phyloP scores from a whole-genome alignment of 2,888 invertebrate species.

The Minunthozetes semirufus region DNA sequence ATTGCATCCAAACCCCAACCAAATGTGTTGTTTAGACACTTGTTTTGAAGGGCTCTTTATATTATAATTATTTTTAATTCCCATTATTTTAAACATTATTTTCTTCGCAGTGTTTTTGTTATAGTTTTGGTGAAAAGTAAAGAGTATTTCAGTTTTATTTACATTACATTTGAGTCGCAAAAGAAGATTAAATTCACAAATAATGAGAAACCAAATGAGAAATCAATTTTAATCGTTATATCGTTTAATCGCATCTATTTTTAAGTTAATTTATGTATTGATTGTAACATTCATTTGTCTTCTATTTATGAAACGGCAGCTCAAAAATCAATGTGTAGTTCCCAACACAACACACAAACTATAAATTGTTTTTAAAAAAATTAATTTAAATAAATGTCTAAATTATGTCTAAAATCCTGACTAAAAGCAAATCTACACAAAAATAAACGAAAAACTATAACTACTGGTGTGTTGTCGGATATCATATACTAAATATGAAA shows the following conservation, averaged over 20 bases:
- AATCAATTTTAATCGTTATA: neutral
- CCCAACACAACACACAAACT: too few species aligned
- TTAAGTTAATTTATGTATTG: slow-evolving; percentile 15
- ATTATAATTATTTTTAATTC: neutral
- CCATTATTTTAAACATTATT: neutral
- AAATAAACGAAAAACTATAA: neutral
- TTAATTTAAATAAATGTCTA: too few species aligned
- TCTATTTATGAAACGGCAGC: slow-evolving; percentile 19
- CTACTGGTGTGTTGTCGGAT: neutral
- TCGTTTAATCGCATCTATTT: slow-evolving; percentile 1
- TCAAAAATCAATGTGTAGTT: slow-evolving; percentile 7
- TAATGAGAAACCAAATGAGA: neutral
- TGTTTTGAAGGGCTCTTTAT: slow-evolving; percentile 1
- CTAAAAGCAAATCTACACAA: slow-evolving; percentile 13
- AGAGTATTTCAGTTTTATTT: slow-evolving; percentile 11
- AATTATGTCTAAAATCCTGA: neutral
- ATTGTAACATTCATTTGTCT: slow-evolving; percentile 14
- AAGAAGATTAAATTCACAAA: neutral
- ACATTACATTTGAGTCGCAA: neutral
- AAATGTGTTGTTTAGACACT: neutral
- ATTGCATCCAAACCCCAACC: neutral
- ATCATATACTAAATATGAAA: neutral
- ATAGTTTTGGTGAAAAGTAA: slow-evolving; percentile 19
- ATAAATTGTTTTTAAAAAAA: neutral
- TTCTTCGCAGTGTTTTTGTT: slow-evolving; percentile 14